phyloP scores from a whole-genome alignment of 2,888 invertebrate species.

The Leptopilina myrica region DNA sequence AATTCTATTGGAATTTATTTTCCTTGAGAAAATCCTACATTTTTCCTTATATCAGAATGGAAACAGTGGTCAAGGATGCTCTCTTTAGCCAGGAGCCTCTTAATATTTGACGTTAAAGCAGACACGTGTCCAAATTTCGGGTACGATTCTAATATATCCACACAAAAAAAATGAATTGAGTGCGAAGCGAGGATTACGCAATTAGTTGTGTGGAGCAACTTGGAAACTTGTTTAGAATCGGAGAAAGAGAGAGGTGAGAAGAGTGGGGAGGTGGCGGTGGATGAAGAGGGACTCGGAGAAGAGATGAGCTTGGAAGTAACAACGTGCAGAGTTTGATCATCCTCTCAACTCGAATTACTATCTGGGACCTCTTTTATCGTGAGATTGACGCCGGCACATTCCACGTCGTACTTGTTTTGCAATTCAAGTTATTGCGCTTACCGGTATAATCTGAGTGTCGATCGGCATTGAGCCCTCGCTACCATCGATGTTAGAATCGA shows the following conservation, averaged over 20 bases:
- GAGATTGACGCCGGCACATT: slow-evolving; percentile 8
- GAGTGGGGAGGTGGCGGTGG: not conserved
- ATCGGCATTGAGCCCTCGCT: slow-evolving; percentile 74
- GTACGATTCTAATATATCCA: too few species aligned
- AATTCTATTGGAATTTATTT: too few species aligned
- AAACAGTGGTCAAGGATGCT: too few species aligned
- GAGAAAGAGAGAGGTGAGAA: not conserved
- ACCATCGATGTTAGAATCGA: slow-evolving; percentile 73
- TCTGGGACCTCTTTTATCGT: slow-evolving; percentile 30
- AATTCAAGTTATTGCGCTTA: slow-evolving; percentile 55
- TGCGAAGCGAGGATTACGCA: too few species aligned
- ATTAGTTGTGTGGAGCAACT: not conserved
- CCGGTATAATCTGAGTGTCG: slow-evolving; percentile 75
- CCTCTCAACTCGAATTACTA: slow-evolving; percentile 16
- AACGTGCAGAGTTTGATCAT: slow-evolving; percentile 8
- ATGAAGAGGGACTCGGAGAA: not conserved
- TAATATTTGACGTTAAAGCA: too few species aligned
- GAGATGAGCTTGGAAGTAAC: slow-evolving; percentile 8
- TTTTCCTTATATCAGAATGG: too few species aligned
- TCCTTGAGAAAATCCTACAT: too few species aligned
- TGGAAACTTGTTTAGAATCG: too few species aligned
- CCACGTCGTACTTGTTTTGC: slow-evolving; percentile 27
- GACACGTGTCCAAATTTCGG: too few species aligned
- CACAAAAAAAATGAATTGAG: too few species aligned
- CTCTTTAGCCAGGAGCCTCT: too few species aligned